Evolutionary conservation across 2,797 vertebrate species (phyloP).

Genomic region (Falco concolor): DNA sequence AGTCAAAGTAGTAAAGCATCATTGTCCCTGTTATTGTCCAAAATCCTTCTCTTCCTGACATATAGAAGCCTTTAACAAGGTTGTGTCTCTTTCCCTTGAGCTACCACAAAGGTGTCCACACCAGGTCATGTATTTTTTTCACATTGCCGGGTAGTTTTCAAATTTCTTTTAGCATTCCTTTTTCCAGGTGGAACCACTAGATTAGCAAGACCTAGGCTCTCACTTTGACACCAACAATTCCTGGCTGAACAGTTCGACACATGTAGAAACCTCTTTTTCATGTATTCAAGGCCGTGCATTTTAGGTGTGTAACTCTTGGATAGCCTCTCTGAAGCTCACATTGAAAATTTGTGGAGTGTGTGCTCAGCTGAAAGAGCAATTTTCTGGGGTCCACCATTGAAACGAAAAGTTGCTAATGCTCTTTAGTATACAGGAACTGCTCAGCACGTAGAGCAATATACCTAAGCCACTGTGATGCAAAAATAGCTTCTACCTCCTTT

Average conservation of each 20-base stretch:
- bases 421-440: not conserved
- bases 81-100: not conserved
- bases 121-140: not conserved
- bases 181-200: not conserved
- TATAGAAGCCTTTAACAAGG: not conserved
- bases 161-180: not conserved
- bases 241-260: not conserved
- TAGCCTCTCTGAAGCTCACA: not conserved
- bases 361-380: not conserved
- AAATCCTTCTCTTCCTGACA: not conserved
- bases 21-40: not conserved
- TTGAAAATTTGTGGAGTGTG: not conserved
- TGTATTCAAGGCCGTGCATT: not conserved
- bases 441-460: not conserved
- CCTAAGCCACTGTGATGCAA: not conserved
- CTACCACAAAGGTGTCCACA: too few relatives aligned
- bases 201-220: not conserved
- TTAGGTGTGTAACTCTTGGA: not conserved
- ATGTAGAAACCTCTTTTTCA: not conserved
- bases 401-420: not conserved
- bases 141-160: not conserved
- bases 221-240: not conserved
- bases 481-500: not conserved
- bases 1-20: not conserved
- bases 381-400: not conserved